Percentiles rank a stretch among this genome's conserved stretches.
Evolutionary conservation across 1,140 invertebrate genomes (phyloP).

Genomic region (Phymorhynchus buccinoides): DNA sequence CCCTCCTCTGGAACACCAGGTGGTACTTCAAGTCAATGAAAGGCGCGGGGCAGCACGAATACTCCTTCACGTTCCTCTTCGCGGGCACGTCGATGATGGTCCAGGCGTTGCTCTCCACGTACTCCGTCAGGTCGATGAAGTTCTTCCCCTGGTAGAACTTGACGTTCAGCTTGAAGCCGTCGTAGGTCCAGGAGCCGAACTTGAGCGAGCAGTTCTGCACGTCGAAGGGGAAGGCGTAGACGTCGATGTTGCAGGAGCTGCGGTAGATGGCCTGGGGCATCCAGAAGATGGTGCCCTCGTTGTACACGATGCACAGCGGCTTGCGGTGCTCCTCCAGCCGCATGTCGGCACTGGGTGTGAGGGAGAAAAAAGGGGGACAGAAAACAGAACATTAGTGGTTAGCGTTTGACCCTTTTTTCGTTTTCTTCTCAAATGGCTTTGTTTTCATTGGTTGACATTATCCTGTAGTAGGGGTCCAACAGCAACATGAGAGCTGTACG

Average conservation of each 20-base stretch:
- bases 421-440: no score
- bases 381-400: no score
- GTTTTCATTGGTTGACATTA: no score
- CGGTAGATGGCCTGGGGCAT: slow-evolving; percentile 98
- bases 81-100: slow-evolving; percentile 59
- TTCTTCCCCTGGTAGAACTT: slow-evolving; percentile 70
- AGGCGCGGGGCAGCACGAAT: slow-evolving; percentile 65
- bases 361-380: neutral
- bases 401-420: no score
- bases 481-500: no score
- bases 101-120: slow-evolving; percentile 71
- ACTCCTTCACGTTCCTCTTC: slow-evolving; percentile 54
- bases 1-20: slow-evolving; percentile 63
- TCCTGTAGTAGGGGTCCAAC: no score
- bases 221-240: slow-evolving; percentile 71
- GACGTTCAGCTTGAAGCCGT: slow-evolving; percentile 71
- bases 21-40: slow-evolving; percentile 69
- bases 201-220: slow-evolving; percentile 68
- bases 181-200: slow-evolving; percentile 71
- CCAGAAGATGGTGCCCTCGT: slow-evolving; percentile 95
- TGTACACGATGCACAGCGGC: slow-evolving; percentile 71
- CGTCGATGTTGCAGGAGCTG: slow-evolving; percentile 88
- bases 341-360: slow-evolving; percentile 64
- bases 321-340: slow-evolving; percentile 67
- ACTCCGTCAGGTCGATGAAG: slow-evolving; percentile 67